Base-by-base conservation (phyloP, 2,888 invertebrate genomes). In the Liodrosophila aerea region DNA sequence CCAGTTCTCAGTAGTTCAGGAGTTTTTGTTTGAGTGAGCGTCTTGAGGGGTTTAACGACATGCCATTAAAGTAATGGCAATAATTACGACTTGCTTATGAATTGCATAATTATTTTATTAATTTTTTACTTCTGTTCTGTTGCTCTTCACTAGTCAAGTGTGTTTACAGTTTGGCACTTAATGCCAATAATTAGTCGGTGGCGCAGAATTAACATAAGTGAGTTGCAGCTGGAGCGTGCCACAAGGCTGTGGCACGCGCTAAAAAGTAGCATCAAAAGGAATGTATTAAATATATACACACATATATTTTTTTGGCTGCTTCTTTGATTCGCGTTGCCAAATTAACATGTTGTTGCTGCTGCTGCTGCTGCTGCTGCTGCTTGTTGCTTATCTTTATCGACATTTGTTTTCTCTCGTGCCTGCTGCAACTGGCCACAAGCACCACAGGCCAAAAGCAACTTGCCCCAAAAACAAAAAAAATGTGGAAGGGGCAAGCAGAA, bases 31-130 rank as follows among this genome's bases (percentile, higher is more conserved):
- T 34, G 33, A 27, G 22, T 11, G 12, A 31, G 22, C 15, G n/a
- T 36, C 30, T 34, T 40, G 29, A 53, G 41, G 13, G 30, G 15
- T 50, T 37, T 45, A n/a, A 40, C 41, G 43, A 15, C 29, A 15
- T 36, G 58, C 75, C 71, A 80, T 81, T 72, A 81, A 76, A 76
- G 46, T 77, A 77, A 81, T 80, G 76, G 61, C 72, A 58, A 57
- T 76, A 77, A 77, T 80, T 76, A 67, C 50, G 18, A 31, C 15
- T 29, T 29, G 7, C 9, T 29, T 9, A 39, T 15, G n/a, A 16
- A 33, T 11, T 39, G n/a, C 18, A 15, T 37, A 13, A 8, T 22
- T 39, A 4, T 22, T 30, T 30, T 30, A 30, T 34, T 8, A n/a
- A 22, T 22, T 4, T 22, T 22, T 8, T 22, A 22, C 5, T 22